These are phyloP conservation scores for Peromyscus leucopus DNA, from an alignment of 2,113 vertebrate species.

Conservation along the genomic window DNA sequence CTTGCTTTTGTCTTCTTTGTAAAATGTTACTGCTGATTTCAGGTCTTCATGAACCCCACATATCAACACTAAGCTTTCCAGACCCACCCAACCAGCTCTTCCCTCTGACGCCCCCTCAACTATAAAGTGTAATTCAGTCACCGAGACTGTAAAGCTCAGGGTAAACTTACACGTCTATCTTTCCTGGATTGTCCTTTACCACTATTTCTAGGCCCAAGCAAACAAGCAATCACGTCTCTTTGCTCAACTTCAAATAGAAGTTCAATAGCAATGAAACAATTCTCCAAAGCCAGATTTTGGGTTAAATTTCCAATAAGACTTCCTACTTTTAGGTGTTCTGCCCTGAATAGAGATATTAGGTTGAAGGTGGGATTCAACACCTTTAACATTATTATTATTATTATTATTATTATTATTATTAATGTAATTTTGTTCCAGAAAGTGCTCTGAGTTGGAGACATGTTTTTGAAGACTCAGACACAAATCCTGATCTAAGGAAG, in stretches of 20 bases:
- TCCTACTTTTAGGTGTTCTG: background rate
- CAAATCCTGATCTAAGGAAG: background rate
- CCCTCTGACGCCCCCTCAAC: background rate
- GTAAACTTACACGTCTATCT: background rate
- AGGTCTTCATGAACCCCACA: background rate
- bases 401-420: background rate
- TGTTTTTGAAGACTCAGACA: background rate
- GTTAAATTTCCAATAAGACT: background rate
- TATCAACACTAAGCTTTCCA: background rate
- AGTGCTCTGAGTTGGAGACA: slow-evolving; percentile 1
- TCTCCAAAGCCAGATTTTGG: slow-evolving; percentile 25
- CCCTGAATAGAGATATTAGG: background rate
- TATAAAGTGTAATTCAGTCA: background rate
- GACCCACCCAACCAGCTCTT: background rate
- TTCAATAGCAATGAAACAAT: background rate
- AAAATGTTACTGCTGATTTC: background rate
- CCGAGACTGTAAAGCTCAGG: background rate
- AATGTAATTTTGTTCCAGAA: background rate
- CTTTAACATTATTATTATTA: background rate
- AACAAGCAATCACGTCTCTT: background rate
- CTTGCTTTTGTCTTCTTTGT: background rate
- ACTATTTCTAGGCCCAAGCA: background rate
- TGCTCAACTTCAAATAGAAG: background rate
- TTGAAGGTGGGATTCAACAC: background rate
- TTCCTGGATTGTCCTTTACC: background rate